These are phyloP conservation scores for Ochropleura leucogaster DNA, from an alignment of 2,888 invertebrate species.

Conservation along the genomic window DNA sequence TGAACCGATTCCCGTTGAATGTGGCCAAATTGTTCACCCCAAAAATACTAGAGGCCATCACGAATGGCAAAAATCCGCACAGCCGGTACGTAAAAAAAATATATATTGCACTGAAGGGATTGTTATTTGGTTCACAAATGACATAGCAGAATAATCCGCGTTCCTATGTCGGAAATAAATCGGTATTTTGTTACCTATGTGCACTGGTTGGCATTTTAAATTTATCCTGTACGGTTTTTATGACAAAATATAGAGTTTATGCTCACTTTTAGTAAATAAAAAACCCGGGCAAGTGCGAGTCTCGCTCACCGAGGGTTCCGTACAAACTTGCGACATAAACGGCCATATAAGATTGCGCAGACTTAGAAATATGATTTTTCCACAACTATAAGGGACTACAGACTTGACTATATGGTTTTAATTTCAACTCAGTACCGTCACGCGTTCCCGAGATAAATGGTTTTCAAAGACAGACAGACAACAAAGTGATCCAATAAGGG, in stretches of 20 bases:
- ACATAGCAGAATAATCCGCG: conserved; percentile 20
- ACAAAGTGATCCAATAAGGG: no score
- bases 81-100: conserved; percentile 11
- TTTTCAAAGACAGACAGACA: no score
- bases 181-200: conserved; percentile 14
- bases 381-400: no score
- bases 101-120: conserved; percentile 20
- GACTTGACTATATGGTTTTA: no score
- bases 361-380: no score
- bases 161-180: conserved; percentile 17
- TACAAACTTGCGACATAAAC: no score
- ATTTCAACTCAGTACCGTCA: no score
- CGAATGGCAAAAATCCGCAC: conserved; percentile 6
- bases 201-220: conserved; percentile 1
- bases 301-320: no score
- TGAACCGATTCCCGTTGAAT: conserved; percentile 34
- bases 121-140: conserved; percentile 34
- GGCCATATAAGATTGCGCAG: no score
- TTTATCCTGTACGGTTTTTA: neutral
- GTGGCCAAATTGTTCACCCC: conserved; percentile 21
- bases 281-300: no score
- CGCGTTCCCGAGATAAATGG: no score
- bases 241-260: neutral
- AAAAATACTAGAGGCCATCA: conserved; percentile 28
- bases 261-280: neutral